phyloP scores from a whole-genome alignment of 2,113 vertebrate species.

The Zosterops lateralis region DNA sequence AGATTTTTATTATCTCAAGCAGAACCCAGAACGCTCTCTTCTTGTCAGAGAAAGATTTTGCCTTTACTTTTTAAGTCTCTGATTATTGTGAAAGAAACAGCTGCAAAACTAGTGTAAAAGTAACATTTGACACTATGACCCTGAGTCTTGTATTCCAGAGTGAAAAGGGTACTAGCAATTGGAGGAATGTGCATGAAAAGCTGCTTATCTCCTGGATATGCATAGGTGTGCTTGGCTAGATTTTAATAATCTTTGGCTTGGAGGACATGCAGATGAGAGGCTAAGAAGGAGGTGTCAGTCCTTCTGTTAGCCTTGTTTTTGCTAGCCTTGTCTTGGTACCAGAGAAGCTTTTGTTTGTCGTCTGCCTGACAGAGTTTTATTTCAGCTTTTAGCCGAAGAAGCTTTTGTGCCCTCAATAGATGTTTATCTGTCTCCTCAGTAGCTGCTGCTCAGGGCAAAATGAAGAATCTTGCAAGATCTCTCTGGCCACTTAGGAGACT shows the following conservation, averaged over 20 bases:
- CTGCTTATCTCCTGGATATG: neutral
- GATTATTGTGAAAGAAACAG: neutral
- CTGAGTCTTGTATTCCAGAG: neutral
- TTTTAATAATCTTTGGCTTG: neutral
- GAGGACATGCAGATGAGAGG: neutral
- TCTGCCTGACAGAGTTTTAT: neutral
- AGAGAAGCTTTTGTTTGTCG: neutral
- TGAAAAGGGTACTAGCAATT: neutral
- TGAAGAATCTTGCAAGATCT: neutral
- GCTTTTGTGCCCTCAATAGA: neutral
- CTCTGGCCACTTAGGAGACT: neutral
- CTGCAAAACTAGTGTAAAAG: neutral
- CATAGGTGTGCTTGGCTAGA: neutral
- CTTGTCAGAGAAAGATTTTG: neutral
- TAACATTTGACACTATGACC: neutral
- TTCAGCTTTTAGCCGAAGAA: neutral
- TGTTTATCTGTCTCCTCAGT: neutral
- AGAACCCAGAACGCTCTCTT: neutral
- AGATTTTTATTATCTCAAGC: neutral
- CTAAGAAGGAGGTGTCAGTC: rapidly evolving
- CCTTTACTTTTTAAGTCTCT: neutral
- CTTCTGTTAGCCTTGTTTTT: too few relatives aligned
- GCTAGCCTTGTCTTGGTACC: neutral
- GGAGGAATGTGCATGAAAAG: neutral
- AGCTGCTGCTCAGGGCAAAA: neutral